A percentile compares a stretch with the other conserved stretches of the same genome.
Conservation (phyloP, 1,140 invertebrate genomes). For the Amphibalanus amphitrite region DNA sequence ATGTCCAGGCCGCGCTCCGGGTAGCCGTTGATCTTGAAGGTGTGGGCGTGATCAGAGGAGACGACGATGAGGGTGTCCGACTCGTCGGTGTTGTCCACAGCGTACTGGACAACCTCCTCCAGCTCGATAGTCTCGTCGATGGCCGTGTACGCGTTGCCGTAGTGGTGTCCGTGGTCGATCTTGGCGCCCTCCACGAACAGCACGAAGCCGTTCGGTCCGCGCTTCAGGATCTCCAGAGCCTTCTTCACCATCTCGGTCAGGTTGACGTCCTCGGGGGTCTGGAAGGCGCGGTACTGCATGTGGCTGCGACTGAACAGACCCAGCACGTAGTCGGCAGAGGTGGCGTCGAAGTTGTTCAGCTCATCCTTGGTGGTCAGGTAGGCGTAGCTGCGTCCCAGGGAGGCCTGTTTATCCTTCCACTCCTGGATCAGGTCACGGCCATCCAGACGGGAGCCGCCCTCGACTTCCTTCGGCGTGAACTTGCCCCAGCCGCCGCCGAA, state of each 20-base stretch:
- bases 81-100: conserved; percentile 34
- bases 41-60: conserved; percentile 50
- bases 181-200: conserved; percentile 15
- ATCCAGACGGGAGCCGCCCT: conserved; percentile 26
- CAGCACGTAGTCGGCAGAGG: conserved; percentile 44
- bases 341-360: conserved; percentile 28
- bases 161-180: conserved; percentile 78
- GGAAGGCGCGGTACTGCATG: conserved; percentile 31
- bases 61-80: conserved; percentile 45
- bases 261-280: conserved; percentile 31
- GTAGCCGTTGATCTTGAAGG: conserved; percentile 53
- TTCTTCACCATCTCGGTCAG: conserved; percentile 19
- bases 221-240: conserved; percentile 18
- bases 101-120: conserved; percentile 29
- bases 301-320: conserved; percentile 45
- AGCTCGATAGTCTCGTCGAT: conserved; percentile 61
- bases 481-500: not conserved
- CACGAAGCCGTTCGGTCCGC: conserved; percentile 18
- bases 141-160: conserved; percentile 55
- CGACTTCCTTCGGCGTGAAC: not conserved
- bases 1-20: conserved; percentile 48
- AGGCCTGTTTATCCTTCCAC: conserved; percentile 34
- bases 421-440: conserved; percentile 41
- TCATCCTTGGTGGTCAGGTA: conserved; percentile 43
- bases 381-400: conserved; percentile 42